Percentiles rank a stretch among this genome's conserved stretches.
Evolutionary conservation across 2,797 vertebrate genomes (phyloP).

Genomic region (Enteromius unitaeniatus): DNA sequence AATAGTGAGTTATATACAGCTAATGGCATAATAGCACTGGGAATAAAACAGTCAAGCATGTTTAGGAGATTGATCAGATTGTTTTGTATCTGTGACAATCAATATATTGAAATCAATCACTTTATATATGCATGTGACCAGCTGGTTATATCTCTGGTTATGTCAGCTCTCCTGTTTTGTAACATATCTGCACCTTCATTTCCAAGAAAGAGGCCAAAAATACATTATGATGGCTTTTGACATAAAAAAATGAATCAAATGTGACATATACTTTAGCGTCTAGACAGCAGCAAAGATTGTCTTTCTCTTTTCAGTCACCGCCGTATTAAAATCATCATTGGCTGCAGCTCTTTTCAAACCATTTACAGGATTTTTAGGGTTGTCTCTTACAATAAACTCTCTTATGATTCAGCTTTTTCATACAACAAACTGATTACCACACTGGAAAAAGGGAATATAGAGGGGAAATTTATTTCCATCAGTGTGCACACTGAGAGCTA

Average conservation of each 20-base stretch:
- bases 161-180: neutral
- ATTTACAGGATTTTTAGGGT: conserved; percentile 14
- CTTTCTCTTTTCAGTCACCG: conserved; percentile 9
- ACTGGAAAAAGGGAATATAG: conserved; percentile 16
- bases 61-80: neutral
- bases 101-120: conserved; percentile 11
- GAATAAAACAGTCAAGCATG: conserved; percentile 3
- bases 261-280: neutral
- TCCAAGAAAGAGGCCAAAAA: neutral
- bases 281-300: neutral
- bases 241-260: neutral
- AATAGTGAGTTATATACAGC: conserved; percentile 3
- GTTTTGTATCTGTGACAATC: conserved; percentile 4
- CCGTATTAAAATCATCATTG: neutral
- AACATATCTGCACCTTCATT: neutral
- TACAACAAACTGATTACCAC: conserved; percentile 19
- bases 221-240: neutral
- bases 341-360: conserved; percentile 23
- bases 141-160: neutral
- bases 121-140: neutral
- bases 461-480: neutral
- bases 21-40: neutral
- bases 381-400: conserved; percentile 30
- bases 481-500: conserved; percentile 20
- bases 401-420: conserved; percentile 26